A percentile compares a stretch with the other conserved stretches of the same genome.
Conservation (phyloP, 2,888 invertebrate species). For the Crepidodera aurea region DNA sequence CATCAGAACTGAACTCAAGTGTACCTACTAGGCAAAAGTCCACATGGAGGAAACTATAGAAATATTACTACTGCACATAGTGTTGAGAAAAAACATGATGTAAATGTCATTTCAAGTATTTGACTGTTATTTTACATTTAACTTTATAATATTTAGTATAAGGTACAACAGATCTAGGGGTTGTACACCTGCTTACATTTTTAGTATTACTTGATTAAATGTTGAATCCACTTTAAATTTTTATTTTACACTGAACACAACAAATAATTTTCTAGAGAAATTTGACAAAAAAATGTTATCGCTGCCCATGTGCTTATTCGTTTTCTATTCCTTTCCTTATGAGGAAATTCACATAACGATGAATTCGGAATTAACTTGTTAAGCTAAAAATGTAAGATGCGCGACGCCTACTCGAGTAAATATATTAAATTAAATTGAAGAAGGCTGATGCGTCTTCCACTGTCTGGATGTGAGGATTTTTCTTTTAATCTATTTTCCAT, state of each 20-base stretch:
- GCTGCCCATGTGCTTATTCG: neutral
- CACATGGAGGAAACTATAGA: no score
- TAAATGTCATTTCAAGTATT: no score
- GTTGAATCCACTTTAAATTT: neutral
- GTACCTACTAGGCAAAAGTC: no score
- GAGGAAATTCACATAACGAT: conserved; percentile 48
- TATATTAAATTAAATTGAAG: conserved; percentile 51
- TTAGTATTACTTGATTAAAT: neutral
- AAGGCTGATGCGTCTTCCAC: conserved; percentile 1
- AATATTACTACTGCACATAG: no score
- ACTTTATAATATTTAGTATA: no score
- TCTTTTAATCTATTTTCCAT: no score
- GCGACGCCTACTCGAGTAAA: conserved; percentile 46
- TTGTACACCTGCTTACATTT: neutral
- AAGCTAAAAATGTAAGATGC: conserved; percentile 48
- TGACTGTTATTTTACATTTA: no score
- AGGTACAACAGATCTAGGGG: no score
- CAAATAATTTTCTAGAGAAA: neutral
- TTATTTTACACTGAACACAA: no score
- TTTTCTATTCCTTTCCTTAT: conserved; percentile 31
- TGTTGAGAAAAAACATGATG: no score
- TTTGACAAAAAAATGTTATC: neutral
- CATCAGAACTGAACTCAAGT: no score
- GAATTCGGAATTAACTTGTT: conserved; percentile 54
- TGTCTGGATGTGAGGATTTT: neutral